A percentile compares a stretch with the other conserved stretches of the same genome.
These are phyloP conservation scores for Cataglyphis albicans DNA, from an alignment of 2,888 invertebrate genomes.

Conservation along the genomic window DNA sequence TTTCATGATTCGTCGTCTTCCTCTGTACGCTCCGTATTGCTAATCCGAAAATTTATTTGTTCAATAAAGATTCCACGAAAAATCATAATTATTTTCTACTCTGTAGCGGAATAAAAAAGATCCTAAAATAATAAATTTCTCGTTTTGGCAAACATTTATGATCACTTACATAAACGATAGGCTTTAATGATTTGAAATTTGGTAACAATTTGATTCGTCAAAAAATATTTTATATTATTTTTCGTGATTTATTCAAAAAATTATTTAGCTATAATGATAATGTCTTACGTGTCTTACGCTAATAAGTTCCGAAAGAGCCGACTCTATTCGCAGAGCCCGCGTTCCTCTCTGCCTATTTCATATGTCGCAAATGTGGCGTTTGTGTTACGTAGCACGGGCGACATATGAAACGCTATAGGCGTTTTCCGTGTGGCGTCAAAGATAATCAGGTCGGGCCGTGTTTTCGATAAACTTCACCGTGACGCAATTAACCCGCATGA, in stretches of 20 bases:
- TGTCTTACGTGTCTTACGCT: slow-evolving; percentile 15
- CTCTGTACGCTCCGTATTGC: neutral
- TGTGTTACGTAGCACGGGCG: slow-evolving; percentile 44
- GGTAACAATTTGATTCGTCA: neutral
- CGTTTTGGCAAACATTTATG: neutral
- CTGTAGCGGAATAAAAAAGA: neutral
- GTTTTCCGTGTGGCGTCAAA: slow-evolving; percentile 63
- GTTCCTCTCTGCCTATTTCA: slow-evolving; percentile 32
- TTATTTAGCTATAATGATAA: neutral
- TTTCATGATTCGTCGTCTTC: neutral
- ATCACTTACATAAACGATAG: neutral
- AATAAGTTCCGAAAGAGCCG: slow-evolving; percentile 30
- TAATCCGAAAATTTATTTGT: neutral
- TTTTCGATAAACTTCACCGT: slow-evolving; percentile 57
- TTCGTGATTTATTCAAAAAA: neutral
- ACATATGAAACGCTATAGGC: slow-evolving; percentile 72
- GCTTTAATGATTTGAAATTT: neutral
- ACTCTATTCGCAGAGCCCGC: neutral
- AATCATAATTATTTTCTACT: neutral
- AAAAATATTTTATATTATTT: neutral
- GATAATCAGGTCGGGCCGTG: slow-evolving; percentile 71
- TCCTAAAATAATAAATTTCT: neutral
- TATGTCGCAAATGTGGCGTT: slow-evolving; percentile 25
- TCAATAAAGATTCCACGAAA: neutral
- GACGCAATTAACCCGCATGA: slow-evolving; percentile 42